A percentile compares a stretch with the other conserved stretches of the same genome.
These are phyloP conservation scores for Parelbella ahira DNA, from an alignment of 2,888 invertebrate species.

Conservation along the genomic window DNA sequence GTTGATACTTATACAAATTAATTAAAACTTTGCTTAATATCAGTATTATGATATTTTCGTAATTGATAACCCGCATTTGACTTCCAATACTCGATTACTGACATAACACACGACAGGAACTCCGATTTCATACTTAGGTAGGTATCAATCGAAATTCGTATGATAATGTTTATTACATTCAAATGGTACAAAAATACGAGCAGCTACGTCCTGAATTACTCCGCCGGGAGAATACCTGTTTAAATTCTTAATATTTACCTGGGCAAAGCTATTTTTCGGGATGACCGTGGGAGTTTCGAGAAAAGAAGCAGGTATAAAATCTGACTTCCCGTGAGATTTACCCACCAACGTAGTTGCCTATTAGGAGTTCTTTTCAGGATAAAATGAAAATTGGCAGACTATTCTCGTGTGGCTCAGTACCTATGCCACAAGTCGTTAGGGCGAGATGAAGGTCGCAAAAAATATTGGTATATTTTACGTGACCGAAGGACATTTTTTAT, in stretches of 20 bases:
- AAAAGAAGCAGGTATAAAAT: constrained; percentile 23
- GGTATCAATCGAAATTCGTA: too few relatives aligned
- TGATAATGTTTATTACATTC: too few relatives aligned
- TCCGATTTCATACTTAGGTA: too few relatives aligned
- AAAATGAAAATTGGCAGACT: constrained; percentile 48
- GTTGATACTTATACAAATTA: too few relatives aligned
- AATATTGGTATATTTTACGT: too few relatives aligned
- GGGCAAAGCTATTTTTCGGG: constrained; percentile 24
- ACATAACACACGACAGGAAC: too few relatives aligned
- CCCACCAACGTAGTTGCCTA: constrained; percentile 23
- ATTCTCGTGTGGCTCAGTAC: constrained; percentile 34
- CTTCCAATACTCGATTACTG: too few relatives aligned
- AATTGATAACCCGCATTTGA: too few relatives aligned
- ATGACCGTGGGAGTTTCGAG: constrained; percentile 22
- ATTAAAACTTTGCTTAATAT: too few relatives aligned
- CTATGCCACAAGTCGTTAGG: constrained; percentile 2
- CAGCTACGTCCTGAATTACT: constrained; percentile 7
- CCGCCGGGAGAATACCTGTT: constrained; percentile 17
- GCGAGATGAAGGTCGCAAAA: neutral
- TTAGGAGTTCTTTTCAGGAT: constrained; percentile 44
- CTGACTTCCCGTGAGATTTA: constrained; percentile 25
- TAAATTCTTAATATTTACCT: constrained; percentile 26
- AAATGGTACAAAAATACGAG: constrained; percentile 13
- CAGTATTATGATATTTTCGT: too few relatives aligned
- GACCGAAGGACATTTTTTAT: neutral